A percentile compares a stretch with the other conserved stretches of the same genome.
Conservation (phyloP, 1,140 invertebrate species). For the Dolichoris vasculosae region DNA sequence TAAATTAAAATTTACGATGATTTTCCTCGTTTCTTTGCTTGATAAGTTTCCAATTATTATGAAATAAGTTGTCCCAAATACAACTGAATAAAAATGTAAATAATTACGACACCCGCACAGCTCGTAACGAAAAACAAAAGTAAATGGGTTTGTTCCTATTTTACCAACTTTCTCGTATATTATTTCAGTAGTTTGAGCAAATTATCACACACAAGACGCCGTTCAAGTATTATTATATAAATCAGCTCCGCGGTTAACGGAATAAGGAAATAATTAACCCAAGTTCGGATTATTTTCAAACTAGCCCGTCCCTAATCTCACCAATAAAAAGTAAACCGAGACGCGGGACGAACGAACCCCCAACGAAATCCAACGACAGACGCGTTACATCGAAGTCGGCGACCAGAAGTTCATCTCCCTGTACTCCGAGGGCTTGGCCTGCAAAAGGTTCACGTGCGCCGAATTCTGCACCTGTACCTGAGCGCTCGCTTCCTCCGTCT, state of each 20-base stretch:
- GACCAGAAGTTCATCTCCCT: slow-evolving; percentile 90
- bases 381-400: slow-evolving; percentile 83
- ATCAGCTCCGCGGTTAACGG: not conserved
- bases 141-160: not conserved
- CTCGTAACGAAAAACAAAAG: not conserved
- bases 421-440: slow-evolving; percentile 82
- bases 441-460: slow-evolving; percentile 63
- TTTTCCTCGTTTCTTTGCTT: not conserved
- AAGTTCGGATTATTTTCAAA: too few relatives aligned
- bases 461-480: slow-evolving; percentile 56
- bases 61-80: not conserved
- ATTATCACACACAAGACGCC: not conserved
- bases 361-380: too few relatives aligned
- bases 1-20: not conserved
- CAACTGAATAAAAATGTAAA: not conserved
- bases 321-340: too few relatives aligned
- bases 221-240: not conserved
- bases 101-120: not conserved
- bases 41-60: not conserved
- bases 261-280: too few relatives aligned
- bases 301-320: too few relatives aligned
- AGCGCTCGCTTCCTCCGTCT: slow-evolving; percentile 41
- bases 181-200: not conserved
- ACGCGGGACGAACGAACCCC: too few relatives aligned
- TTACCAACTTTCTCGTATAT: not conserved